A percentile compares a stretch with the other conserved stretches of the same genome.
Evolutionary conservation across 2,888 invertebrate genomes (phyloP).

Genomic region (Epistrophella euchroma): DNA sequence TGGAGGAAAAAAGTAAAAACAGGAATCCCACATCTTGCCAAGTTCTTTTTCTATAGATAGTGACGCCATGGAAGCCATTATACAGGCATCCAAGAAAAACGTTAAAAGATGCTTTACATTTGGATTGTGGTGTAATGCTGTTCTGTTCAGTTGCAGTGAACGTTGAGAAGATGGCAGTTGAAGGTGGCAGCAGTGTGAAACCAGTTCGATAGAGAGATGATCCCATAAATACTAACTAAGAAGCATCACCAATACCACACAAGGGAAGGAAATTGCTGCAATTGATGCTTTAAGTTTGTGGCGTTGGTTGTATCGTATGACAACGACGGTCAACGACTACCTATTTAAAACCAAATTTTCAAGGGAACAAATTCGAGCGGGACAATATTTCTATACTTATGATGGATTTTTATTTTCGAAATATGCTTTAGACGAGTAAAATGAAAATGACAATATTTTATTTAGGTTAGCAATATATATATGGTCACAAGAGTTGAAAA

Average conservation of each 20-base stretch:
- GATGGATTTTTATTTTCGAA: constrained; percentile 50
- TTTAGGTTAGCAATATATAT: neutral
- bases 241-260: constrained; percentile 56
- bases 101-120: constrained; percentile 30
- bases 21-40: constrained; percentile 44
- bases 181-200: constrained; percentile 30
- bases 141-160: constrained; percentile 7
- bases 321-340: neutral
- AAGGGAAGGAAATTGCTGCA: constrained; percentile 1
- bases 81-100: constrained; percentile 28
- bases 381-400: neutral
- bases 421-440: constrained; percentile 38
- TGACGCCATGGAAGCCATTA: constrained; percentile 46
- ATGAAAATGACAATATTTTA: constrained; percentile 21
- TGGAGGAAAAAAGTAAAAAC: neutral
- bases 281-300: constrained; percentile 24
- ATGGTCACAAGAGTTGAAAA: neutral
- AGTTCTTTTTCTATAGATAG: constrained; percentile 17
- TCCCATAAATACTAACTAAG: constrained; percentile 64
- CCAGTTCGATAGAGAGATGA: constrained; percentile 70
- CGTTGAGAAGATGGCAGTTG: constrained; percentile 19
- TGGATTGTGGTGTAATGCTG: constrained; percentile 13
- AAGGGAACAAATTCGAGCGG: constrained; percentile 16
- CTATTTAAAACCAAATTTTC: constrained; percentile 12
- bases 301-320: neutral